Evolutionary conservation across 1,140 invertebrate genomes (phyloP).

Genomic region (Drosophila bifasciata): DNA sequence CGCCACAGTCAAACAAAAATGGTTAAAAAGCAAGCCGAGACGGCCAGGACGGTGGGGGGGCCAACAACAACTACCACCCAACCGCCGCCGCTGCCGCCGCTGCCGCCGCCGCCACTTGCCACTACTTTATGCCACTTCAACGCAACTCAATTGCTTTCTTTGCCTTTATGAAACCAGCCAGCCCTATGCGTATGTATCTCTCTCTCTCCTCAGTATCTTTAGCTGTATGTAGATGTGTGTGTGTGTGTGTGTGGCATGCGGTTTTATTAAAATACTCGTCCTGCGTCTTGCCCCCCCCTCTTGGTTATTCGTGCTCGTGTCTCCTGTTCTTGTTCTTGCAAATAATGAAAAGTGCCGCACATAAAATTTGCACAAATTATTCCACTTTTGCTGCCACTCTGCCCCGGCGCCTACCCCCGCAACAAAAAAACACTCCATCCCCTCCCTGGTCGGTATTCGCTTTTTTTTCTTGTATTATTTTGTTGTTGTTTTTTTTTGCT

Average conservation of each 20-base stretch:
- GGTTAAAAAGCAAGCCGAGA: conserved; percentile 76
- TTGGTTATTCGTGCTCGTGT: conserved; percentile 29
- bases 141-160: conserved; percentile 82
- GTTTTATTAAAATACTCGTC: conserved; percentile 76
- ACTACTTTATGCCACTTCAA: conserved; percentile 82
- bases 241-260: conserved; percentile 28
- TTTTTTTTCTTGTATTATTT: conserved; percentile 20
- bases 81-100: conserved; percentile 69
- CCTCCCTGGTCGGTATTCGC: too few species aligned
- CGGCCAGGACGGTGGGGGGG: conserved; percentile 18
- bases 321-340: conserved; percentile 57
- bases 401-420: not conserved
- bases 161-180: conserved; percentile 67
- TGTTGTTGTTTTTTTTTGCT: conserved; percentile 43
- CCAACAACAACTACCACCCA: conserved; percentile 39
- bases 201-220: not conserved
- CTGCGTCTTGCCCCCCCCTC: conserved; percentile 21
- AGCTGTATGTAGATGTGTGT: conserved; percentile 27
- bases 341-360: conserved; percentile 82
- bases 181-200: conserved; percentile 26
- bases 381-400: conserved; percentile 36
- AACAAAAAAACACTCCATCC: too few species aligned
- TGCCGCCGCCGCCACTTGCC: conserved; percentile 72
- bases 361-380: conserved; percentile 82
- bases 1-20: conserved; percentile 73